These are phyloP conservation scores for Leucophenga maculata DNA, from an alignment of 2,888 invertebrate species.

Conservation along the genomic window DNA sequence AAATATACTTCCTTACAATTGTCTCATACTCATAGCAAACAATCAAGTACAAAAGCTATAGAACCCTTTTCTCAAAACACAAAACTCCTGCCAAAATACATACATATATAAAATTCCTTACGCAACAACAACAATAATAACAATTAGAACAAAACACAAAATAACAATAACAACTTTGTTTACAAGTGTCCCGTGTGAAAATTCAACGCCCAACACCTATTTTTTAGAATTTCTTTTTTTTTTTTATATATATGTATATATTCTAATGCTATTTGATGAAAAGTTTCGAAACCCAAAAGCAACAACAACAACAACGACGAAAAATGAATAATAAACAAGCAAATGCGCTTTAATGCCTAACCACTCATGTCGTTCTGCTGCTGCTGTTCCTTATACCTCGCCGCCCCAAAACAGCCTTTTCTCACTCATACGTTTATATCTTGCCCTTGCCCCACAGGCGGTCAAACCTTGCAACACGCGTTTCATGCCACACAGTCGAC, in stretches of 20 bases:
- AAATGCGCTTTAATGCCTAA: slow-evolving; percentile 21
- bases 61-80: too few species aligned
- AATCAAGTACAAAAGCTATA: too few species aligned
- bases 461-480: too few species aligned
- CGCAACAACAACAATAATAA: not conserved
- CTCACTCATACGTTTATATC: not conserved
- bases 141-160: not conserved
- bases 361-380: not conserved
- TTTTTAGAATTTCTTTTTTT: slow-evolving; percentile 12
- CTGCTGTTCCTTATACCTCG: not conserved
- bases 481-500: not conserved
- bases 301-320: not conserved
- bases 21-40: too few species aligned
- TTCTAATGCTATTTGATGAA: slow-evolving; percentile 47
- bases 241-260: too few species aligned
- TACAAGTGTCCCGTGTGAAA: slow-evolving; percentile 25
- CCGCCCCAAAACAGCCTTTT: not conserved
- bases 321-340: slow-evolving; percentile 17
- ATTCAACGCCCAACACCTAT: slow-evolving; percentile 37
- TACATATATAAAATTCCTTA: too few species aligned
- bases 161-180: not conserved
- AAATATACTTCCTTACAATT: too few species aligned
- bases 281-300: slow-evolving; percentile 7
- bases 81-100: too few species aligned
- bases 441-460: not conserved